Base-by-base conservation (phyloP, 2,888 invertebrate genomes). In the Nasonovia ribisnigri region DNA sequence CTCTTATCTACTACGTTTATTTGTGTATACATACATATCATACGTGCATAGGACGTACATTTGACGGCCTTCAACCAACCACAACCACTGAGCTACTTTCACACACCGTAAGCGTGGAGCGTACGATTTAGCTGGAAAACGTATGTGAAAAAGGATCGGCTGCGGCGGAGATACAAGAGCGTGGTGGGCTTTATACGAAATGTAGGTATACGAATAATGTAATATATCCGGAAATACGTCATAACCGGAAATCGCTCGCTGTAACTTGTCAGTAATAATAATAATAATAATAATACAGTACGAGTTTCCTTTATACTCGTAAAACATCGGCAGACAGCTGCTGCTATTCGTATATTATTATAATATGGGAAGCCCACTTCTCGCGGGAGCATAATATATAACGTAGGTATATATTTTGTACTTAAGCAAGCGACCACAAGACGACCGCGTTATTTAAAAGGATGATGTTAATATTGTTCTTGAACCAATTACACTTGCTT, bases 151-250 rank as follows among this genome's bases (percentile, higher is more conserved):
- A 36, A 36, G 77, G 36, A 77, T 42, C 67, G 6, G n/a, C 20
- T 36, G 16, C 20, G 1, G 77, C 36, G 36, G 46, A 29, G n/a
- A 26, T 46, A 11, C 8, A 46, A 46, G 46, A 46, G 43, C 24
- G 29, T 46, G 5, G 36, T 36, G 8, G 20, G 46, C 29, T 26
- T n/a, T 88, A n/a, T n/a, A 90, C 10, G 77, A 77, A 90, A 90
- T 13, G 42, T 51, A 90, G 6, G 42, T 51, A 90, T 51, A 77
- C 51, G 36, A 42, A 84, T 77, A 90, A 51, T 51, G 77, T 90
- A 84, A 84, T 90, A 84, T 90, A 51, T 91, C 91, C 91, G 77
- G 29, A 42, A 48, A 48, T 11, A 77, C 90, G 77, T 90, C 77
- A 26, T 90, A 51, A 77, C 90, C 42, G 90, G 90, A 90, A 51